Percentiles rank a stretch among this genome's conserved stretches.
These are phyloP conservation scores for Girardia tigrina DNA, from an alignment of 2,888 invertebrate species.

Conservation along the genomic window DNA sequence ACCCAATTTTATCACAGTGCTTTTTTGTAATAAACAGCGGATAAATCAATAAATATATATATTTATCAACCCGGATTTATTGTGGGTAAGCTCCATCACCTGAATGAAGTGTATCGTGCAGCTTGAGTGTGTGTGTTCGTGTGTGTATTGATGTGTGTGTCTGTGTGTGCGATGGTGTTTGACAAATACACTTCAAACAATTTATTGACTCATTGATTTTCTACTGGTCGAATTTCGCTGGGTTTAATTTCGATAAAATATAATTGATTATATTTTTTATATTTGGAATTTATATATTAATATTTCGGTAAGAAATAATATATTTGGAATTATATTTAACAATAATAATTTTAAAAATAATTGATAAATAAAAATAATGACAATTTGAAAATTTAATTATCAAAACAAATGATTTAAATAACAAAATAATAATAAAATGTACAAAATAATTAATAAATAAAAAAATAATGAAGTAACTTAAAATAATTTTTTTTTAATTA, in stretches of 20 bases:
- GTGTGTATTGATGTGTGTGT: too few relatives aligned
- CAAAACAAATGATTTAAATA: not conserved
- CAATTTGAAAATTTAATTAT: too few relatives aligned
- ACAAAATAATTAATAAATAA: not conserved
- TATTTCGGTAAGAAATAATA: not conserved
- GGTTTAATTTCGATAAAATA: not conserved
- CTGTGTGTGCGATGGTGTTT: not conserved
- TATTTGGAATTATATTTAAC: not conserved
- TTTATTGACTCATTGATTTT: not conserved
- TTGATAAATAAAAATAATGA: too few relatives aligned
- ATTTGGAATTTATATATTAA: not conserved
- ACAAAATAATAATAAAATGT: not conserved
- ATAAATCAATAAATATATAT: not conserved
- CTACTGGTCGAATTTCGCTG: constrained; percentile 12
- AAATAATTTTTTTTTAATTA: too few relatives aligned
- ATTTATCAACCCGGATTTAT: too few relatives aligned
- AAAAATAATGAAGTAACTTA: not conserved
- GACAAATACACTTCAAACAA: not conserved
- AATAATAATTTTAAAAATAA: not conserved
- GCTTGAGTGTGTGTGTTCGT: not conserved
- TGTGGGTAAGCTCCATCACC: not conserved
- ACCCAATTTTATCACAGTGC: too few relatives aligned
- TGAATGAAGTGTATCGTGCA: not conserved
- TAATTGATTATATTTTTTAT: not conserved
- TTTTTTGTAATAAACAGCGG: too few relatives aligned